Conservation (phyloP, 2,888 invertebrate species). For the Ormyrus rosae region DNA sequence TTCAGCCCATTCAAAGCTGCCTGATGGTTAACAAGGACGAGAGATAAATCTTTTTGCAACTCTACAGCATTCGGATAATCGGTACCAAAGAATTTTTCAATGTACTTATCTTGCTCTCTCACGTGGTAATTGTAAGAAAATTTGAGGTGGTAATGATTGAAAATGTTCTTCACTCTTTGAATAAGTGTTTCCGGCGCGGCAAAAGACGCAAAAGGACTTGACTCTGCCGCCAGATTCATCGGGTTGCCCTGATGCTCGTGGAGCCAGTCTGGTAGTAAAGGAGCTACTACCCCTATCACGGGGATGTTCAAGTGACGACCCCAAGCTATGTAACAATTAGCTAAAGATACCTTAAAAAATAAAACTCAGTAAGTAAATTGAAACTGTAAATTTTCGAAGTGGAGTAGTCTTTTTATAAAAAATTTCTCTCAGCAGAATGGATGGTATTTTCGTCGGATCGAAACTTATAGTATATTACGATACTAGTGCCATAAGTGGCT, state of each 20-base stretch:
- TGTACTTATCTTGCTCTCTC: conserved; percentile 13
- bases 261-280: conserved; percentile 29
- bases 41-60: conserved; percentile 65
- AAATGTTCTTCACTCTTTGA: conserved; percentile 29
- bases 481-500: too few relatives aligned
- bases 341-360: conserved; percentile 14
- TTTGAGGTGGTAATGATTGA: neutral
- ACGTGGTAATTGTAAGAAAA: neutral
- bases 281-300: conserved; percentile 35
- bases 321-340: conserved; percentile 39
- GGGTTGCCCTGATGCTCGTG: conserved; percentile 46
- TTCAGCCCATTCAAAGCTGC: conserved; percentile 77
- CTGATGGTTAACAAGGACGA: conserved; percentile 78
- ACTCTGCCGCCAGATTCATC: conserved; percentile 11
- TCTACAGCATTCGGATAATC: conserved; percentile 56
- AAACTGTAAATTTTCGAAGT: too few relatives aligned
- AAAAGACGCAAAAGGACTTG: conserved; percentile 7
- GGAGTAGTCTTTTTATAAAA: too few relatives aligned
- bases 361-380: too few relatives aligned
- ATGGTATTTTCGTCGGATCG: too few relatives aligned
- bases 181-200: conserved; percentile 27
- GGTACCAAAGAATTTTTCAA: conserved; percentile 43
- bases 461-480: too few relatives aligned
- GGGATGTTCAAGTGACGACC: conserved; percentile 38
- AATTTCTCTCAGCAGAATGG: too few relatives aligned